These are phyloP conservation scores for Torymus aiolomorphi DNA, from an alignment of 2,888 invertebrate species.

Conservation along the genomic window DNA sequence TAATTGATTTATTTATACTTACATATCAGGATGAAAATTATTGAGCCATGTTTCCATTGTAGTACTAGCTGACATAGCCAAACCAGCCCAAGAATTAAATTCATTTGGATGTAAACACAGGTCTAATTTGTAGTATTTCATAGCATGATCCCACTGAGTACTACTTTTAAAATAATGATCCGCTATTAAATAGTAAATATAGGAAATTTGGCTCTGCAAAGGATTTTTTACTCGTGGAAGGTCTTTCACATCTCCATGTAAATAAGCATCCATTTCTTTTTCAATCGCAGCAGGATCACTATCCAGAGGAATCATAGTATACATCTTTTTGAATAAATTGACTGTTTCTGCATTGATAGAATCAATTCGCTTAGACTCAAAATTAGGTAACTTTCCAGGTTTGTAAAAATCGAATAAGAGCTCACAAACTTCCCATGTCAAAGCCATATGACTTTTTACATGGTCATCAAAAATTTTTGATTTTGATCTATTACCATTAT, in stretches of 20 bases:
- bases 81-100: slow-evolving; percentile 94
- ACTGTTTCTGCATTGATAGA: slow-evolving; percentile 91
- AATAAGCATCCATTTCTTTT: slow-evolving; percentile 81
- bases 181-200: slow-evolving; percentile 92
- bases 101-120: slow-evolving; percentile 86
- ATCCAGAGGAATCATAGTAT: slow-evolving; percentile 82
- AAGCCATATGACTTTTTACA: slow-evolving; percentile 81
- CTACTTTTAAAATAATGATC: slow-evolving; percentile 90
- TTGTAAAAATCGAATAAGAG: slow-evolving; percentile 89
- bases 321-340: slow-evolving; percentile 83
- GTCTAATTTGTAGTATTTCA: slow-evolving; percentile 90
- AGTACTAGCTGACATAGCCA: slow-evolving; percentile 88
- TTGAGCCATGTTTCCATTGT: slow-evolving; percentile 88
- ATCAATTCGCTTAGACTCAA: slow-evolving; percentile 85
- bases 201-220: slow-evolving; percentile 81
- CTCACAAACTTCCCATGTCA: slow-evolving; percentile 86
- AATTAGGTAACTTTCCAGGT: slow-evolving; percentile 87
- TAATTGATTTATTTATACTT: slow-evolving; percentile 58
- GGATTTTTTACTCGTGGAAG: slow-evolving; percentile 78
- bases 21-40: slow-evolving; percentile 82
- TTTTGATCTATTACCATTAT: slow-evolving; percentile 80
- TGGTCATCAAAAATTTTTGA: slow-evolving; percentile 84
- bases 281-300: slow-evolving; percentile 81
- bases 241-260: slow-evolving; percentile 80
- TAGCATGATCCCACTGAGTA: slow-evolving; percentile 79